Conservation (phyloP, 2,113 vertebrate genomes). For the Toxotes jaculatrix region DNA sequence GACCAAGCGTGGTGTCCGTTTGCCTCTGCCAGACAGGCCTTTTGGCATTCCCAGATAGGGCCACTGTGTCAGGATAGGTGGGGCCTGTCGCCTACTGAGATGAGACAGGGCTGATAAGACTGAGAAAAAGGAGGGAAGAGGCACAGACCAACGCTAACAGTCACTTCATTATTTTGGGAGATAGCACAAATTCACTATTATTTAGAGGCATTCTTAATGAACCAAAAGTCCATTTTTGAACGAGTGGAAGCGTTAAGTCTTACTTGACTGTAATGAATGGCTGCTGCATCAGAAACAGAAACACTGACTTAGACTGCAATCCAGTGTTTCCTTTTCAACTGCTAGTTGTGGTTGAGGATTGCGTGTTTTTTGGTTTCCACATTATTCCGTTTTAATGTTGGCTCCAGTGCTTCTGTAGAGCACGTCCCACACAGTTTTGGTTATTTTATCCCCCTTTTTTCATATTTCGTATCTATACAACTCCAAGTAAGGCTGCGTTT, state of each 20-base stretch:
- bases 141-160: not conserved
- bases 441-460: not conserved
- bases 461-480: too few relatives aligned
- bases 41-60: conserved; percentile 55
- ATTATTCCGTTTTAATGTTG: not conserved
- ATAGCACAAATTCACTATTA: not conserved
- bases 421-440: not conserved
- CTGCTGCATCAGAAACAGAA: not conserved
- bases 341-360: not conserved
- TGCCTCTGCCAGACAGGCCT: conserved; percentile 25
- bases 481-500: not conserved
- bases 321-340: conserved; percentile 17
- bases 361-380: not conserved
- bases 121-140: conserved; percentile 54
- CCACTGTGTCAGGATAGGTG: conserved; percentile 44
- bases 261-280: not conserved
- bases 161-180: not conserved
- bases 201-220: not conserved
- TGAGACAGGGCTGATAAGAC: conserved; percentile 47
- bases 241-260: not conserved
- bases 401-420: not conserved
- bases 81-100: conserved; percentile 54
- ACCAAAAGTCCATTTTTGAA: not conserved
- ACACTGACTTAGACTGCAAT: not conserved
- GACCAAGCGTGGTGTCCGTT: not conserved